These are phyloP conservation scores for Pristionchus maxplancki DNA, from an alignment of 2,888 invertebrate genomes.

Conservation along the genomic window DNA sequence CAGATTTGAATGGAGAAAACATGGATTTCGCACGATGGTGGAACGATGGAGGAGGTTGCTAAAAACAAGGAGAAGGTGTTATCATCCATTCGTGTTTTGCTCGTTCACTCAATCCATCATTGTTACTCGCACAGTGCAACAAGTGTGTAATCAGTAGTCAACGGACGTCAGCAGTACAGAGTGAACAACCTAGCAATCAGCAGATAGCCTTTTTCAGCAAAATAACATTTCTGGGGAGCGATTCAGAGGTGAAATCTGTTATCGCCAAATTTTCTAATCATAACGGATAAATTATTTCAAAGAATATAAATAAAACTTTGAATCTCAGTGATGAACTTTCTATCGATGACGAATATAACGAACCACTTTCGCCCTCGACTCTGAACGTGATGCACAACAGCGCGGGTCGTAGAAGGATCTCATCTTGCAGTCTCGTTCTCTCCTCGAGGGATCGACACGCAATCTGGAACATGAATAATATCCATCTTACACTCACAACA, in stretches of 20 bases:
- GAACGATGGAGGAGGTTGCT: neutral
- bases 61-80: neutral
- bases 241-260: too few relatives aligned
- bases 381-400: constrained; percentile 46
- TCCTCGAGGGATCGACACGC: constrained; percentile 13
- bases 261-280: too few relatives aligned
- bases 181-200: neutral
- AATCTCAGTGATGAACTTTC: too few relatives aligned
- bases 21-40: neutral
- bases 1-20: neutral
- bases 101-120: neutral
- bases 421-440: neutral
- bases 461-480: neutral
- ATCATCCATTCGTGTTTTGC: neutral
- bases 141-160: neutral
- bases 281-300: too few relatives aligned
- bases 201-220: too few relatives aligned
- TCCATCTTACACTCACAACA: neutral
- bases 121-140: neutral
- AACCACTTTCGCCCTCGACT: constrained; percentile 38
- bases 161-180: neutral
- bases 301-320: too few relatives aligned
- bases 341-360: too few relatives aligned
- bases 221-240: too few relatives aligned
- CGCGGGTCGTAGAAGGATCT: constrained; percentile 32